Evolutionary conservation across 2,797 vertebrate species (phyloP).

Genomic region (Hoplostethus mediterraneus): DNA sequence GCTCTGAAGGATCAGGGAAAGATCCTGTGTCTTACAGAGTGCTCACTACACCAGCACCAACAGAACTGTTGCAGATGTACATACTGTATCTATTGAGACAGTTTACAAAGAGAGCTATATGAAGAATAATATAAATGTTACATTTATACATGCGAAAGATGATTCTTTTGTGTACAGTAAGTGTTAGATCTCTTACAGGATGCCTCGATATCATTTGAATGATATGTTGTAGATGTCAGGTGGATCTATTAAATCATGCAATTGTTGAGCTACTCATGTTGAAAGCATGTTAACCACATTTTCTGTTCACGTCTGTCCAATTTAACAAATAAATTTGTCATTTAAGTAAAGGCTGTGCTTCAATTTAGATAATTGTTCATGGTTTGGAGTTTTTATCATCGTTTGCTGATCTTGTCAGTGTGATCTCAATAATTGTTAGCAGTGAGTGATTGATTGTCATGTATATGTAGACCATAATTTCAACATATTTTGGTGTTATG

Average conservation of each 20-base stretch:
- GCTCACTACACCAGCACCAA: conserved; percentile 85
- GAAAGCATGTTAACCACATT: conserved; percentile 78
- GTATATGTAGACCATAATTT: background rate
- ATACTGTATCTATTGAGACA: conserved; percentile 86
- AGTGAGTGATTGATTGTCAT: background rate
- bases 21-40: conserved; percentile 76
- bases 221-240: conserved; percentile 71
- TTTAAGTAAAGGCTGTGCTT: conserved; percentile 63
- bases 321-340: conserved; percentile 66
- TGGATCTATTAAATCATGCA: conserved; percentile 75
- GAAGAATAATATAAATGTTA: conserved; percentile 86
- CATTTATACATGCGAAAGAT: conserved; percentile 82
- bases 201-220: conserved; percentile 79
- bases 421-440: conserved; percentile 19
- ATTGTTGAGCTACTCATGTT: conserved; percentile 71
- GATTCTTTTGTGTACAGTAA: conserved; percentile 81
- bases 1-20: conserved; percentile 74
- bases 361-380: conserved; percentile 41
- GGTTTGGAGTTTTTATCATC: conserved; percentile 25
- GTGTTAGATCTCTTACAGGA: conserved; percentile 73
- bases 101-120: conserved; percentile 88
- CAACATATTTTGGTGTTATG: background rate
- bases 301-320: conserved; percentile 58
- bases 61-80: conserved; percentile 83
- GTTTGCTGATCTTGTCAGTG: conserved; percentile 27